Base-by-base conservation (phyloP, 64 coral and sea anemone species). In the Catalaphyllia jardinei region DNA sequence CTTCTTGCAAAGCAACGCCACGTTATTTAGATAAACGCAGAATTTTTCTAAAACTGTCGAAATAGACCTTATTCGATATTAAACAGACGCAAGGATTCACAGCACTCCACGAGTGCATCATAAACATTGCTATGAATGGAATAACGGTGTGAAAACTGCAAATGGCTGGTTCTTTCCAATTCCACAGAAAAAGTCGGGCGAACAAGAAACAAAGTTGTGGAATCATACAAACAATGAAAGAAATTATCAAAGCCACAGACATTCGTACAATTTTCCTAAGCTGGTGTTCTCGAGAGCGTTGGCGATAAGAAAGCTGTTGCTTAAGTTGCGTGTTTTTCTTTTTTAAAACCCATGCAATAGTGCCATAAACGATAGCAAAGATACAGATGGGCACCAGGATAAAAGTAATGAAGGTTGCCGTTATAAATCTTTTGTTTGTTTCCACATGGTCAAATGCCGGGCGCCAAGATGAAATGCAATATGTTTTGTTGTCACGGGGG, bases 61-160 rank as follows among this genome's bases (percentile, higher is more conserved):
- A 46, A 46, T 46, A 46, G 42, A 46, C 6, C 42, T 46, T 46
- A 46, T 46, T 46, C 4, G 42, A 46, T 46, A 46, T 46, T 46
- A 83, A 83, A 64, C 63, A 83, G 29, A 60, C 30, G 29, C 59
- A 64, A 13, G 80, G 80, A 24, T 83, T 46, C 42, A 46, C 42
- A 46, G 42, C 42, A 46, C 42, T 46, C 42, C 42, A 46, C 4
- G 42, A 46, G 42, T 46, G 42, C 42, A 46, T 5, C 42, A 46
- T 46, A 46, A 83, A 83, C 29, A 7, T n/a, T 31, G 80, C 59
- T 29, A 42, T 12, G 18, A 83, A 83, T 11, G 29, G 22, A 62
- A 83, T 11, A 46, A 46, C 42, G 12, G 55, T 67, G 2, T 19
- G 29, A 14, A 24, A 64, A 20, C 29, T 62, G 18, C 80, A 83